Base-by-base conservation (phyloP, 2,113 vertebrate species). In the Eupsittula cactorum region DNA sequence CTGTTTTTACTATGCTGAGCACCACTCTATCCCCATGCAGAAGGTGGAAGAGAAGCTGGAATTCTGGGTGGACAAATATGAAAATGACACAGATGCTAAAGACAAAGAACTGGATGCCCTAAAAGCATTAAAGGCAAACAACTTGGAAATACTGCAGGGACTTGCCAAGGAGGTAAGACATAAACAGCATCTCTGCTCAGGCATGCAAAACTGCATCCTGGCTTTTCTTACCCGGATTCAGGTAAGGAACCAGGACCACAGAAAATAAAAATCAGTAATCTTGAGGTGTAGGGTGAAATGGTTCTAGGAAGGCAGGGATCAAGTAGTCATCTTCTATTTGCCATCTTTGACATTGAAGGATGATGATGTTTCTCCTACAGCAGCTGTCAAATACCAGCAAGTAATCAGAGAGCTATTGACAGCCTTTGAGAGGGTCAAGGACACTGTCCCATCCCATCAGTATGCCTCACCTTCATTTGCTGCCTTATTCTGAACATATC, bases 51-150 rank as follows among this genome's bases (percentile, higher is more conserved):
- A 98, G 87, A 98, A 97, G 91, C 90, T 99, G 70, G 98, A 99
- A 50, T 97, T 96, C 78, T 99, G 98, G 98, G 96, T 98, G 95
- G 98, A 99, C 70, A 98, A 98, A 53, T 98, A 98, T 42, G 96
- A 99, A 71, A 98, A 97, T 9, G 98, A 98, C 82, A 98, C 95
- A 5, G 94, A 98, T 8, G 95, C 95, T 63, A 98, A 99, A 90
- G 98, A 99, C 1, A 80, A 97, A 63, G 98, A 98, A 83, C 92
- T 98, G 49, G 97, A 96, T 46, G 41, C 93, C 64, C 84, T 99
- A 25, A 98, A 97, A 95, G 85, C 89, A 46, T 86, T 97, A 29
- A 98, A 97, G 85, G 92, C 97, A 76, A 97, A 92, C n/a, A 98
- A 98, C 94, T 79, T 98, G 52, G 59, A 97, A 42, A 94, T 77